These are phyloP conservation scores for Saxidomus purpurata DNA, from an alignment of 1,140 invertebrate genomes.

Conservation along the genomic window DNA sequence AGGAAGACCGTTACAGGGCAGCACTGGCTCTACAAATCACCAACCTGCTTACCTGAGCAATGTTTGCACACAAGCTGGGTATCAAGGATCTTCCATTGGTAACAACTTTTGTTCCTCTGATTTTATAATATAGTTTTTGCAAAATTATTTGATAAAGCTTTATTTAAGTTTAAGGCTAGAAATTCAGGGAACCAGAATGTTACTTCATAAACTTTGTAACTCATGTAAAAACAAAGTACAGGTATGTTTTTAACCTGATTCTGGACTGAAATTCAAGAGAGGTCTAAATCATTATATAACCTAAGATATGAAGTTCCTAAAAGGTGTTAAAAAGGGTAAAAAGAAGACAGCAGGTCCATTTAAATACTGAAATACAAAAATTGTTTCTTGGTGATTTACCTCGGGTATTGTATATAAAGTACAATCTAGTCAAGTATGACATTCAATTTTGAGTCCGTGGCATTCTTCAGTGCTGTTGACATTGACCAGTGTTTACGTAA, in stretches of 20 bases:
- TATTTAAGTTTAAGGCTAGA: not conserved
- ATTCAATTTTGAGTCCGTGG: conserved; percentile 93
- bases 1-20: conserved; percentile 93
- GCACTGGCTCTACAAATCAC: conserved; percentile 98
- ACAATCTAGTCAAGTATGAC: not conserved
- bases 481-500: conserved; percentile 97
- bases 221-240: too few species aligned
- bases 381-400: not conserved
- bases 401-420: not conserved
- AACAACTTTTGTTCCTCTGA: not conserved
- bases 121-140: not conserved
- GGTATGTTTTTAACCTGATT: too few species aligned
- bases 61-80: conserved; percentile 94
- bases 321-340: too few species aligned
- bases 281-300: too few species aligned
- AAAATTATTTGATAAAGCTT: not conserved
- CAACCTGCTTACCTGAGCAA: conserved; percentile 96
- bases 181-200: not conserved
- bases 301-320: too few species aligned
- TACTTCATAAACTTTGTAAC: too few species aligned
- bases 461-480: conserved; percentile 98
- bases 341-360: not conserved
- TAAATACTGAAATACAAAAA: not conserved
- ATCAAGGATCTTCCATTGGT: conserved; percentile 93
- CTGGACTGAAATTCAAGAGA: too few species aligned